Evolutionary conservation across 2,797 vertebrate genomes (phyloP).

Genomic region (Margarornis squamiger): DNA sequence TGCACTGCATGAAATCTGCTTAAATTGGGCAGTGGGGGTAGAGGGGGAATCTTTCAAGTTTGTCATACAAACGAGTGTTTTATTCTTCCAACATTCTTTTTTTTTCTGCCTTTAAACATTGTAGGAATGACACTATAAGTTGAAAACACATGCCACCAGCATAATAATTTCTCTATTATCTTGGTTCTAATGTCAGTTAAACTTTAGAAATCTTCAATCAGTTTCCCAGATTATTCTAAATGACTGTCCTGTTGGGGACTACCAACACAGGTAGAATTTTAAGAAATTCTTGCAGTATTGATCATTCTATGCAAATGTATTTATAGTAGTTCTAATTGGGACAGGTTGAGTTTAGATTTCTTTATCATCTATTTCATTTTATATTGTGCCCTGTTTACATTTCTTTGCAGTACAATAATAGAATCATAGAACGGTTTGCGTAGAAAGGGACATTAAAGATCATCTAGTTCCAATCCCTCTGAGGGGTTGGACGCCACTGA

Average conservation of each 20-base stretch:
- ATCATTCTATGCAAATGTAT: not conserved
- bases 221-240: not conserved
- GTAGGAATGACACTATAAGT: not conserved
- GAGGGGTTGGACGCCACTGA: not conserved
- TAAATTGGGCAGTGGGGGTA: not conserved
- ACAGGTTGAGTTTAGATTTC: not conserved
- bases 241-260: not conserved
- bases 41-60: not conserved
- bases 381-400: fast-evolving
- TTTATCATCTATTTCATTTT: not conserved
- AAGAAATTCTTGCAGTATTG: not conserved
- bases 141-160: not conserved
- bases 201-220: not conserved
- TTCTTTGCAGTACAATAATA: not conserved
- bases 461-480: not conserved
- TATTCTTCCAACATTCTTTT: not conserved
- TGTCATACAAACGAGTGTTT: not conserved
- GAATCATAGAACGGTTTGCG: not conserved
- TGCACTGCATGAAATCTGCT: not conserved
- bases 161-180: not conserved
- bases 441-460: not conserved
- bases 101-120: not conserved
- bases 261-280: not conserved
- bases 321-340: not conserved
- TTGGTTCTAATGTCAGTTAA: not conserved